A percentile compares a stretch with the other conserved stretches of the same genome.
Evolutionary conservation across 2,113 vertebrate species (phyloP).

Genomic region (Telmatochromis sp.): DNA sequence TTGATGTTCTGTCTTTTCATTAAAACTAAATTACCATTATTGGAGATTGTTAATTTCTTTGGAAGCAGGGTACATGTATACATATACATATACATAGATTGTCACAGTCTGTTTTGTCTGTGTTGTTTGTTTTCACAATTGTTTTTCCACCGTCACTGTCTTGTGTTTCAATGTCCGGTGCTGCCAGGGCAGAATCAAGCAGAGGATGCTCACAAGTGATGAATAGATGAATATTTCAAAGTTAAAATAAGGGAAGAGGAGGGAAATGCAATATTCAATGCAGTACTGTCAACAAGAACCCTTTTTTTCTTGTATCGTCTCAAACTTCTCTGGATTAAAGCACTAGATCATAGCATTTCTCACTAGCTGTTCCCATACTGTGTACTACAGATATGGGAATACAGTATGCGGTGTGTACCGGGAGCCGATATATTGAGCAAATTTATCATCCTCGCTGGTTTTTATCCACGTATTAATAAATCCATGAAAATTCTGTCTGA

Average conservation of each 20-base stretch:
- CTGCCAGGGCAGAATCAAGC: background rate
- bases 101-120: background rate
- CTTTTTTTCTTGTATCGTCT: background rate
- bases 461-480: conserved; percentile 39
- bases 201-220: background rate
- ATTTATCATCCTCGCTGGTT: conserved; percentile 20
- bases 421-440: conserved; percentile 21
- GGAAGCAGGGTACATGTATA: background rate
- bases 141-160: conserved; percentile 38
- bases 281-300: background rate
- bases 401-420: background rate
- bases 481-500: conserved; percentile 49
- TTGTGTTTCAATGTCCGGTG: conserved; percentile 23
- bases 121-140: conserved; percentile 15
- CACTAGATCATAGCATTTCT: background rate
- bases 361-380: background rate
- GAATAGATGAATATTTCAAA: background rate
- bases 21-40: background rate
- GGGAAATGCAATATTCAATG: background rate
- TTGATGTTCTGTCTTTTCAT: background rate
- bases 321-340: background rate
- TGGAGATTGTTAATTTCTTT: background rate
- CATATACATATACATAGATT: background rate
- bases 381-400: background rate
- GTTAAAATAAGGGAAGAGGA: background rate